Conservation (phyloP, 2,888 invertebrate species). For the Synergus umbraculus region DNA sequence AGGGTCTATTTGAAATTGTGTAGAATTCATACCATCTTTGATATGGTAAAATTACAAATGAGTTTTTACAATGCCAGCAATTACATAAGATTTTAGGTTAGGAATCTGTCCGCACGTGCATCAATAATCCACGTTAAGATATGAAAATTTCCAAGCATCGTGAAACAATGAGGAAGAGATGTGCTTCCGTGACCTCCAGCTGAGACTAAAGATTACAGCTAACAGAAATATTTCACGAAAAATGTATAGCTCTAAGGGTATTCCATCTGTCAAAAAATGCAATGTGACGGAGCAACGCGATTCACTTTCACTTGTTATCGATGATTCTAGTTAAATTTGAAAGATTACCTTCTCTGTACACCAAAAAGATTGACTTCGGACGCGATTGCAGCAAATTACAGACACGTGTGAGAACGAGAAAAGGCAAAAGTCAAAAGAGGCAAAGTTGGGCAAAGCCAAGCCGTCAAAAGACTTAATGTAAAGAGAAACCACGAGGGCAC, state of each 20-base stretch:
- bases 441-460: conserved; percentile 3
- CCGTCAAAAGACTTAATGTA: conserved; percentile 38
- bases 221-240: conserved; percentile 12
- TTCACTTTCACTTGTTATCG: conserved; percentile 4
- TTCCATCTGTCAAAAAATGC: conserved; percentile 28
- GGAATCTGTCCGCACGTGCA: conserved; percentile 24
- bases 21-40: too few relatives aligned
- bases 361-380: conserved; percentile 13
- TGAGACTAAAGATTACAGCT: conserved; percentile 32
- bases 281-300: neutral
- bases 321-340: conserved; percentile 8
- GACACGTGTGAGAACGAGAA: conserved; percentile 26
- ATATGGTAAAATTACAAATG: too few relatives aligned
- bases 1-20: too few relatives aligned
- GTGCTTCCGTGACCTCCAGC: conserved; percentile 28
- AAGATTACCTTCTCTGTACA: conserved; percentile 28
- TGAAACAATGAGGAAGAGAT: neutral
- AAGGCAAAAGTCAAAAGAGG: conserved; percentile 21
- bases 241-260: neutral
- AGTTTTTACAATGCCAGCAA: too few relatives aligned
- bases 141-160: neutral
- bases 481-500: neutral
- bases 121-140: neutral
- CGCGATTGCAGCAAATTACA: neutral
- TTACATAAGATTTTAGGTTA: conserved; percentile 34